These are phyloP conservation scores for Metellina segmentata DNA, from an alignment of 2,888 invertebrate genomes.

Conservation along the genomic window DNA sequence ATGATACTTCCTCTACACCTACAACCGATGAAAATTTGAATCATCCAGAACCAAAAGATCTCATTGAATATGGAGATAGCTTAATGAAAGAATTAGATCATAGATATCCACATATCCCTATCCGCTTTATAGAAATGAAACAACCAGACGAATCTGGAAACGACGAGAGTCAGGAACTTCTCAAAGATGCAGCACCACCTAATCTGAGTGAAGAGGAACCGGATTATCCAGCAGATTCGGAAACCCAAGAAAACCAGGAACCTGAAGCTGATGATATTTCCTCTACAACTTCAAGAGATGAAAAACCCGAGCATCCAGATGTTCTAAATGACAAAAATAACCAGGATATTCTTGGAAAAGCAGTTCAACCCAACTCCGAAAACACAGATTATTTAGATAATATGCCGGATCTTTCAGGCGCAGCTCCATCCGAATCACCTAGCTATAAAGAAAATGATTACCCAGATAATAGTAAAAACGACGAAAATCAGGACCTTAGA, in stretches of 20 bases:
- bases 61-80: not conserved
- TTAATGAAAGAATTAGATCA: not conserved
- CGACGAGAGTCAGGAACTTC: not conserved
- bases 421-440: not conserved
- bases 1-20: not conserved
- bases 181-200: not conserved
- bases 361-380: not conserved
- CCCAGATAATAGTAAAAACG: not conserved
- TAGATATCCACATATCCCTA: not conserved
- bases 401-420: not conserved
- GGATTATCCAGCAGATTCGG: not conserved
- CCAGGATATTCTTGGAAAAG: not conserved
- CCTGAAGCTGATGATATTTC: not conserved
- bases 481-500: not conserved
- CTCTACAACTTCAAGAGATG: not conserved
- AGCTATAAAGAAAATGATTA: not conserved
- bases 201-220: not conserved
- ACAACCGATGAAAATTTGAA: not conserved
- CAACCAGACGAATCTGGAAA: not conserved
- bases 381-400: not conserved
- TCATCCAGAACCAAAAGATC: not conserved
- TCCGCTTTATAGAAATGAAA: not conserved
- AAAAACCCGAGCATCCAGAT: not conserved
- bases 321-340: not conserved
- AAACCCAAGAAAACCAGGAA: no score